phyloP scores from a whole-genome alignment of 2,888 invertebrate species.

The Allacma fusca region DNA sequence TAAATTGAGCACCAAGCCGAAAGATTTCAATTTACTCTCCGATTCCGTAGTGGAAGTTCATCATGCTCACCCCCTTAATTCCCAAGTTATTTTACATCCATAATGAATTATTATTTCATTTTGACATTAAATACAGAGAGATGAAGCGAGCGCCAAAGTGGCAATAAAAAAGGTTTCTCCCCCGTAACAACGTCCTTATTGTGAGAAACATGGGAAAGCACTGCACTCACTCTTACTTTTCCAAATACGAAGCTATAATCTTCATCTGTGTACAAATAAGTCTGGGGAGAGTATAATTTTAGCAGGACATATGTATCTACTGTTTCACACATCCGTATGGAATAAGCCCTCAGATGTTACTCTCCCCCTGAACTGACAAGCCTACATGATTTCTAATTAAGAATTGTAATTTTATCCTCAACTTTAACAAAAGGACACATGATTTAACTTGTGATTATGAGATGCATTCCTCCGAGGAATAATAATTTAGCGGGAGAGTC shows the following conservation, averaged over 20 bases:
- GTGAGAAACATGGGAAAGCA: neutral
- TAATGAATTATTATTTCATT: slow-evolving; percentile 25
- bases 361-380: neutral
- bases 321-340: too few species aligned
- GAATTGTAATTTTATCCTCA: slow-evolving; percentile 12
- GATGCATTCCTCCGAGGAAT: neutral
- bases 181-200: too few species aligned
- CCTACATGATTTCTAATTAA: slow-evolving; percentile 10
- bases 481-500: neutral
- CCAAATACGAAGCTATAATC: neutral
- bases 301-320: too few species aligned
- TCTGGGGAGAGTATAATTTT: too few species aligned
- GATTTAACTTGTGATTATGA: slow-evolving; percentile 17
- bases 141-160: neutral
- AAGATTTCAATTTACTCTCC: slow-evolving; percentile 43
- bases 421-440: slow-evolving; percentile 16
- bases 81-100: slow-evolving; percentile 9
- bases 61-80: slow-evolving; percentile 6
- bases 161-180: neutral
- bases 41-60: slow-evolving; percentile 10
- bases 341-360: too few species aligned
- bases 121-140: slow-evolving; percentile 15
- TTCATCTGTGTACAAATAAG: neutral
- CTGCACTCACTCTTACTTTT: neutral
- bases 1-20: slow-evolving; percentile 40